Percentiles rank a stretch among this genome's conserved stretches.
These are phyloP conservation scores for Pangasius sanitwongsei DNA, from an alignment of 2,797 vertebrate genomes.

Conservation along the genomic window DNA sequence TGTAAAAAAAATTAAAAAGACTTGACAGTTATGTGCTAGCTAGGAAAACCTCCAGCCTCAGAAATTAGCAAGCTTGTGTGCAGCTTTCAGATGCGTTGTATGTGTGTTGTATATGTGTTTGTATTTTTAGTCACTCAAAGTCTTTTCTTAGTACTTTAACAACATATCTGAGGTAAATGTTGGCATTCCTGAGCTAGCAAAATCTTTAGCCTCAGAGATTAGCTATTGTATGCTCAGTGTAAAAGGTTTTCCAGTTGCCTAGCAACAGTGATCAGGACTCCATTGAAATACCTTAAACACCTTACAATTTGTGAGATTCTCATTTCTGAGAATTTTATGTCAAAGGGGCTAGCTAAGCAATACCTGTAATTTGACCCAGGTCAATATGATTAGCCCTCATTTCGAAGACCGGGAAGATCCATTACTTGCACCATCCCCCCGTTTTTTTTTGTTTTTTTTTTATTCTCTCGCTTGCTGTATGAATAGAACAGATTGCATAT, in stretches of 20 bases:
- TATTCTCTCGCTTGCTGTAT: conserved; percentile 19
- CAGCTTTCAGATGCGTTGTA: background rate
- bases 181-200: background rate
- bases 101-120: too few species aligned
- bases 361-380: conserved; percentile 10
- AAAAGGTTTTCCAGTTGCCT: background rate
- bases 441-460: background rate
- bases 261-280: background rate
- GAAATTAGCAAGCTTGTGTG: background rate
- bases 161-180: background rate
- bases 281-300: background rate
- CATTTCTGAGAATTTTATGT: background rate
- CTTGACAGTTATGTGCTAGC: background rate
- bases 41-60: background rate
- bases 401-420: background rate
- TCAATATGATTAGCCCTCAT: conserved; percentile 23
- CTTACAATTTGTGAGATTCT: background rate
- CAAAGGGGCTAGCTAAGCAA: conserved; percentile 2
- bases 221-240: background rate
- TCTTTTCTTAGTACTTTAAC: background rate
- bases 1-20: background rate
- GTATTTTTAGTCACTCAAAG: background rate
- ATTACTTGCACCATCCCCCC: background rate
- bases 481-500: conserved; percentile 36
- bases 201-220: background rate